These are phyloP conservation scores for Myxocyprinus asiaticus DNA, from an alignment of 2,113 vertebrate genomes.

Conservation along the genomic window DNA sequence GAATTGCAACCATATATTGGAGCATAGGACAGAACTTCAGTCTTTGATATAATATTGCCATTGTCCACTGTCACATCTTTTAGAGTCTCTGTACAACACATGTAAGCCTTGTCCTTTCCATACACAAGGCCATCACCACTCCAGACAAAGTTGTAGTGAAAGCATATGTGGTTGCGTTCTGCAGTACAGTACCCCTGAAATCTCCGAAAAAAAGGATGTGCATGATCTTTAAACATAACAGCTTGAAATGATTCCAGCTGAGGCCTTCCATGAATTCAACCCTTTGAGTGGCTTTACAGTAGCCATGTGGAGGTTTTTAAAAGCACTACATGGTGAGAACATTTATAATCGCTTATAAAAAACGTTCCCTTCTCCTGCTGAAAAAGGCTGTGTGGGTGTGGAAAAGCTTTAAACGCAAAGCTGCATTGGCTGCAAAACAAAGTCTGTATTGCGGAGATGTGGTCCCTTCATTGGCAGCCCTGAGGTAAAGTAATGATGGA, in stretches of 20 bases:
- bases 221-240: not conserved
- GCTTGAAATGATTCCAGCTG: constrained; percentile 28
- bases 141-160: not conserved
- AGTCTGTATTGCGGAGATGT: constrained; percentile 31
- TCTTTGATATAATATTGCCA: not conserved
- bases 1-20: too few relatives aligned
- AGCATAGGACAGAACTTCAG: not conserved
- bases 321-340: constrained; percentile 10
- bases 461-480: not conserved
- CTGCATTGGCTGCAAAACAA: constrained; percentile 30
- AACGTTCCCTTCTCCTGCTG: constrained; percentile 15
- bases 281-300: constrained; percentile 37
- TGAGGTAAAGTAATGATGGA: not conserved
- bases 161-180: not conserved
- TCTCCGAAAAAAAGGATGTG: not conserved
- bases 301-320: constrained; percentile 29
- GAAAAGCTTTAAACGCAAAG: constrained; percentile 17
- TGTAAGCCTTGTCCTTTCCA: too few relatives aligned
- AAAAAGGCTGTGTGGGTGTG: constrained; percentile 44
- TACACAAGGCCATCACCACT: not conserved
- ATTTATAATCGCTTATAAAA: constrained; percentile 21
- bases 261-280: constrained; percentile 27
- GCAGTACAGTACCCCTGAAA: not conserved
- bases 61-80: not conserved
- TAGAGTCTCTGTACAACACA: not conserved